Conservation (phyloP, 2,797 vertebrate species). For the Salarias fasciatus region DNA sequence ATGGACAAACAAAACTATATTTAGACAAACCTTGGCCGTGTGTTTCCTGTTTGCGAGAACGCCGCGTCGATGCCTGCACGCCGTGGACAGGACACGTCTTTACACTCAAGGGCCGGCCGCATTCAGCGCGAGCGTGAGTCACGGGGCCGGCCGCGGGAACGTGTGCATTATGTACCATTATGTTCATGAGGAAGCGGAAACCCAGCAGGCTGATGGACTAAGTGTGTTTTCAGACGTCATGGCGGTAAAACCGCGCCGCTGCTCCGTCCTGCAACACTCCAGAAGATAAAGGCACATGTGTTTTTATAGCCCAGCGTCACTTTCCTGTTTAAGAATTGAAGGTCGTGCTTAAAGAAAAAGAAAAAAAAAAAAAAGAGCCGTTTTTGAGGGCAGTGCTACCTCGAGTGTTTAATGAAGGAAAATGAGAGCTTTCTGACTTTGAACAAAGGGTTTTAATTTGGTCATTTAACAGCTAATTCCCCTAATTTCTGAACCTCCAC, state of each 20-base stretch:
- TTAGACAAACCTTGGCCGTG: not conserved
- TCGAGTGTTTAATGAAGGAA: not conserved
- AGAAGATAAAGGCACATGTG: no score
- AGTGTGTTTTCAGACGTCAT: constrained; percentile 17
- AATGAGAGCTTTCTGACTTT: not conserved
- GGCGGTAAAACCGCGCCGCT: constrained; percentile 1
- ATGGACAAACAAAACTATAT: no score
- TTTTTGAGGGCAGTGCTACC: no score
- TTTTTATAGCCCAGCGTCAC: constrained; percentile 3
- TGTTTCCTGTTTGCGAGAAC: no score
- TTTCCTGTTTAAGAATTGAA: constrained; percentile 5
- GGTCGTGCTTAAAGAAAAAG: not conserved
- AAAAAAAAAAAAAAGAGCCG: not conserved
- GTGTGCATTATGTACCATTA: constrained; percentile 25
- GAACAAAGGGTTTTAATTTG: not conserved
- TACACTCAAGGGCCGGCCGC: constrained; percentile 17
- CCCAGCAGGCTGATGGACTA: constrained; percentile 35
- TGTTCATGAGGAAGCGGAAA: constrained; percentile 5
- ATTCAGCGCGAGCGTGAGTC: constrained; percentile 17
- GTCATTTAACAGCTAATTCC: not conserved
- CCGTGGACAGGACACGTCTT: constrained; percentile 14
- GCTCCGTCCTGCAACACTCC: constrained; percentile 16
- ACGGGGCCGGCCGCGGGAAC: not conserved
- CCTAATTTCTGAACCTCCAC: not conserved
- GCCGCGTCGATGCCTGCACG: not conserved